A percentile compares a stretch with the other conserved stretches of the same genome.
Evolutionary conservation across 2,113 vertebrate genomes (phyloP).

Genomic region (Urocynchramus pylzowi): DNA sequence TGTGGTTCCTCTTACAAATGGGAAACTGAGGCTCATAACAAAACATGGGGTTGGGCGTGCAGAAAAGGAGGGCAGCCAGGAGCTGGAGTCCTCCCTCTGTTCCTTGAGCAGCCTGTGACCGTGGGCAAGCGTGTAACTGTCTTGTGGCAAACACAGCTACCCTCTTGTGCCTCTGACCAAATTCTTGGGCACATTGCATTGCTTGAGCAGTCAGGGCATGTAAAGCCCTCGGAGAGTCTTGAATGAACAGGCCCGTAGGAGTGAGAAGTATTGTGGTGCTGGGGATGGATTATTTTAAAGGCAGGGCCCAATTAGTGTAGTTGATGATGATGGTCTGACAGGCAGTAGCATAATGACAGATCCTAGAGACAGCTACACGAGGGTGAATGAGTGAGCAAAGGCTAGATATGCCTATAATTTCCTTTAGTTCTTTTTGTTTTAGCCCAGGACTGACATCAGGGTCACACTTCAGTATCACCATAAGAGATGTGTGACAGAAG

Average conservation of each 20-base stretch:
- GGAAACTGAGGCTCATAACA: not conserved
- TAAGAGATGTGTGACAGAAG: rapidly evolving
- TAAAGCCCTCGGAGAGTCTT: slow-evolving; percentile 22
- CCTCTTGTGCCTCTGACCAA: not conserved
- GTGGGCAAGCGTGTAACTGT: not conserved
- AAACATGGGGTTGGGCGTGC: not conserved
- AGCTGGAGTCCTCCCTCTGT: not conserved
- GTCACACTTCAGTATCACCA: rapidly evolving
- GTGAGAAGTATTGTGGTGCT: not conserved
- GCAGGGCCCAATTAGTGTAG: not conserved
- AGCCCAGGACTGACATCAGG: not conserved
- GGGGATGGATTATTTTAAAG: slow-evolving; percentile 47
- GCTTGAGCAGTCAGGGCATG: not conserved
- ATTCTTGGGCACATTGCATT: slow-evolving; percentile 9
- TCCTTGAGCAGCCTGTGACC: not conserved
- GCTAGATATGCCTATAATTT: not conserved
- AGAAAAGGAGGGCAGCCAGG: not conserved
- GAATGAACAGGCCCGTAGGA: slow-evolving; percentile 9
- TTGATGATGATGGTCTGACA: not conserved
- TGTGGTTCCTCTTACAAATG: not conserved
- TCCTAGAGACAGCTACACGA: not conserved
- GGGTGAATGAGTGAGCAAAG: not conserved
- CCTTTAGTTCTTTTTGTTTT: not conserved
- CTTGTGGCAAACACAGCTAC: not conserved
- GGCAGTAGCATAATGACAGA: not conserved